Evolutionary conservation across 1,140 invertebrate genomes (phyloP).

Genomic region (Solenopsis fugax): DNA sequence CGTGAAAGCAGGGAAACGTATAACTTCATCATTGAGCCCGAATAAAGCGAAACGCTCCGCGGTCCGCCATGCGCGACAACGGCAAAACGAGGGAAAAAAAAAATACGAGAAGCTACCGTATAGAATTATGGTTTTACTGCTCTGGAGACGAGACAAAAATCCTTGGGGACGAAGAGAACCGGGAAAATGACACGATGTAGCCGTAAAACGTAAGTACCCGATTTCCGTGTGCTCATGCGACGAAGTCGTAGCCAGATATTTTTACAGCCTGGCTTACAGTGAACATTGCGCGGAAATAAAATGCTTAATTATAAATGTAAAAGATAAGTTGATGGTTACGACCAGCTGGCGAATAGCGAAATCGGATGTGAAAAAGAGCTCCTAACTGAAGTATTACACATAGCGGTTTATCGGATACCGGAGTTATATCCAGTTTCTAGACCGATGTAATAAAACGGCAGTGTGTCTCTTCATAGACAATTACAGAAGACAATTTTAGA

Average conservation of each 20-base stretch:
- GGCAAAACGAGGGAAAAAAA: constrained; percentile 20
- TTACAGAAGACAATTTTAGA: not conserved
- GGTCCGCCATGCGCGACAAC: constrained; percentile 12
- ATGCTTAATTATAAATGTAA: constrained; percentile 62
- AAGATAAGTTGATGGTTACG: constrained; percentile 34
- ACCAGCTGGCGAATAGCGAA: constrained; percentile 4
- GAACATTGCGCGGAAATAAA: constrained; percentile 51
- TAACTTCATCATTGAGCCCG: constrained; percentile 63
- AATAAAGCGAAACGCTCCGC: constrained; percentile 56
- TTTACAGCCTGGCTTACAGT: constrained; percentile 41
- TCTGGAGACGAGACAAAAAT: constrained; percentile 49
- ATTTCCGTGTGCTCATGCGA: constrained; percentile 48
- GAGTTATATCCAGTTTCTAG: not conserved
- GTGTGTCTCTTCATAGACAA: not conserved
- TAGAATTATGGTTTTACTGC: constrained; percentile 64
- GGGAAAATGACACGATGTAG: constrained; percentile 60
- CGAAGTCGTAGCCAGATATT: constrained; percentile 54
- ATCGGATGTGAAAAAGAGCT: constrained; percentile 1
- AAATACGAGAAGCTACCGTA: constrained; percentile 25
- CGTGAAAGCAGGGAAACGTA: constrained; percentile 68
- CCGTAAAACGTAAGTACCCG: constrained; percentile 56
- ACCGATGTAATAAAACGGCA: not conserved
- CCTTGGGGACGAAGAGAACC: constrained; percentile 19
- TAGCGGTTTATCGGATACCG: constrained; percentile 9
- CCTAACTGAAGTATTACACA: not conserved